Conservation (phyloP, 2,113 vertebrate species). For the Andinoacara biseriatus region DNA sequence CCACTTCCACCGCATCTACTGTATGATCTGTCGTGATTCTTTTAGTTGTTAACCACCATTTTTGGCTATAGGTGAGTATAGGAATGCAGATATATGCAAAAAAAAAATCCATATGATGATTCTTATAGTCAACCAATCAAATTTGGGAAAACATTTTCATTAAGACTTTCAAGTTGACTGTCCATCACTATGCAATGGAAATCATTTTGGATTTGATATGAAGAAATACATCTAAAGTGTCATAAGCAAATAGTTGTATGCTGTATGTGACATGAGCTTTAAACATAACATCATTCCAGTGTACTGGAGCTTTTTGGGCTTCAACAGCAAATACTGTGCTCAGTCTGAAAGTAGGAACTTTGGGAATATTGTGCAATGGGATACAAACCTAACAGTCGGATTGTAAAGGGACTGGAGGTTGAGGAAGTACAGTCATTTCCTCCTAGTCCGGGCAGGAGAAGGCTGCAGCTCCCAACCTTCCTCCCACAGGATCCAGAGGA, state of each 20-base stretch:
- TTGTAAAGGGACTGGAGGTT: neutral
- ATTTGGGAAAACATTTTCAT: neutral
- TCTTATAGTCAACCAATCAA: neutral
- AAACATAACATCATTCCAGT: neutral
- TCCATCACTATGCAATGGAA: neutral
- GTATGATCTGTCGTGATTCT: neutral
- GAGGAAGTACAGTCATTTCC: neutral
- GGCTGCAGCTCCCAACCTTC: neutral
- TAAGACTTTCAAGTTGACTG: neutral
- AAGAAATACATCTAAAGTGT: neutral
- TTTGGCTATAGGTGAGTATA: neutral
- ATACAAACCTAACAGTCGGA: neutral
- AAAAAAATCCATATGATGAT: neutral
- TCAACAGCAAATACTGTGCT: neutral
- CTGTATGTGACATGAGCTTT: neutral
- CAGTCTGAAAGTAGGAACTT: neutral
- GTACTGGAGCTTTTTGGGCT: neutral
- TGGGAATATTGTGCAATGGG: neutral
- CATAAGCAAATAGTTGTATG: neutral
- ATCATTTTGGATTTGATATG: neutral
- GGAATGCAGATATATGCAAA: neutral
- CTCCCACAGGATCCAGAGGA: neutral
- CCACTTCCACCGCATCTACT: neutral
- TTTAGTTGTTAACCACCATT: neutral
- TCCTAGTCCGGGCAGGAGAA: neutral